phyloP scores from a whole-genome alignment of 2,888 invertebrate genomes.

The Nephrocerus scutellatus region DNA sequence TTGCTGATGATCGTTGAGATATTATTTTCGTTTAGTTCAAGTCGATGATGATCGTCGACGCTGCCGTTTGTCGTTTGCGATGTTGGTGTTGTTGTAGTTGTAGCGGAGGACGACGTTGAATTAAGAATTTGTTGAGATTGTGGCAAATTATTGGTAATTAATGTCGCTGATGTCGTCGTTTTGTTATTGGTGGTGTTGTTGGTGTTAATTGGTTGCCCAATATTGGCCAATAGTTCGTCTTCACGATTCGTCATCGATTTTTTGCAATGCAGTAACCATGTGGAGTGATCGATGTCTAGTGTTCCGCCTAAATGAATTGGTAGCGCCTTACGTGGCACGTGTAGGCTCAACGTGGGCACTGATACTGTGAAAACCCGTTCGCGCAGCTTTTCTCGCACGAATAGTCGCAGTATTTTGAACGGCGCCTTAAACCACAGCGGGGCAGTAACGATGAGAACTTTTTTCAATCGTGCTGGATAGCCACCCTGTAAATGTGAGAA shows the following conservation, averaged over 20 bases:
- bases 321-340: slow-evolving; percentile 84
- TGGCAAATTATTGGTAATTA: slow-evolving; percentile 29
- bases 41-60: slow-evolving; percentile 13
- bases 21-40: not conserved
- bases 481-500: slow-evolving; percentile 66
- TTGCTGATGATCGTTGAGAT: slow-evolving; percentile 19
- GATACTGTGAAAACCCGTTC: slow-evolving; percentile 94
- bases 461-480: slow-evolving; percentile 94
- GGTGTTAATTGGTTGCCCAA: slow-evolving; percentile 38
- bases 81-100: slow-evolving; percentile 18
- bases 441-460: slow-evolving; percentile 94
- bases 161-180: slow-evolving; percentile 31
- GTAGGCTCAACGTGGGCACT: slow-evolving; percentile 77
- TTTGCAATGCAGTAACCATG: slow-evolving; percentile 71
- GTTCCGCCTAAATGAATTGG: slow-evolving; percentile 85
- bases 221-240: slow-evolving; percentile 48
- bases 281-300: slow-evolving; percentile 79
- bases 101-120: slow-evolving; percentile 11
- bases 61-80: slow-evolving; percentile 12
- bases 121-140: no score
- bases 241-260: slow-evolving; percentile 78
- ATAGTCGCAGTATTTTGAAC: slow-evolving; percentile 88
- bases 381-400: slow-evolving; percentile 90
- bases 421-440: slow-evolving; percentile 98
- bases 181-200: slow-evolving; percentile 21